Percentiles rank a stretch among this genome's conserved stretches.
Conservation (phyloP, 2,888 invertebrate genomes). For the Oxyteleia sp. region DNA sequence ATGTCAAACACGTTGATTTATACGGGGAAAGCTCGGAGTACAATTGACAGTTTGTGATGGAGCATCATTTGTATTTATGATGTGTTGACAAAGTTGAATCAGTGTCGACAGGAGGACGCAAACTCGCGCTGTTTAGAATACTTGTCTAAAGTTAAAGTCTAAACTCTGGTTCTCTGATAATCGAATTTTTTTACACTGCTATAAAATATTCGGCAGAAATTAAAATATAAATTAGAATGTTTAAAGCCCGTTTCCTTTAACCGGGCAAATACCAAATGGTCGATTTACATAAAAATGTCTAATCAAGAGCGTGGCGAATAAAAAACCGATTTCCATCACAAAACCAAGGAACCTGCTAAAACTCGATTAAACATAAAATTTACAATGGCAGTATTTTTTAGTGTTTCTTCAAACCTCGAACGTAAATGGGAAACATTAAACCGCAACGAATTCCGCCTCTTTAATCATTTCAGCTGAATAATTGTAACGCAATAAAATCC, state of each 20-base stretch:
- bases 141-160: too few relatives aligned
- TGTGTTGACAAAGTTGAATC: too few relatives aligned
- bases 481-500: constrained; percentile 40
- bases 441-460: constrained; percentile 14
- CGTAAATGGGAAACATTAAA: constrained; percentile 44
- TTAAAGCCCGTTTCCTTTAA: constrained; percentile 17
- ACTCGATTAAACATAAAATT: constrained; percentile 47
- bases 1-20: too few relatives aligned
- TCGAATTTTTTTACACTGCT: constrained; percentile 22
- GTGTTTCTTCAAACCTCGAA: constrained; percentile 5
- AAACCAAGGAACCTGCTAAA: constrained; percentile 21
- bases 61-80: too few relatives aligned
- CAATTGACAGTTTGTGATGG: too few relatives aligned
- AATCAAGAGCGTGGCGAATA: constrained; percentile 8
- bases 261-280: not conserved
- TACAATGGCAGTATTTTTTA: constrained; percentile 47
- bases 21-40: too few relatives aligned
- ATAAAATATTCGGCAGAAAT: constrained; percentile 20
- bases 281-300: constrained; percentile 44
- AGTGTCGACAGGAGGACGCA: too few relatives aligned
- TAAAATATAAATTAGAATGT: constrained; percentile 24
- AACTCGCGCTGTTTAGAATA: too few relatives aligned
- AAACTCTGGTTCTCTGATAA: too few relatives aligned
- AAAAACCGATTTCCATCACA: constrained; percentile 24
- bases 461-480: constrained; percentile 44